Evolutionary conservation across 2,888 invertebrate species (phyloP).

Genomic region (Amiota mariae): DNA sequence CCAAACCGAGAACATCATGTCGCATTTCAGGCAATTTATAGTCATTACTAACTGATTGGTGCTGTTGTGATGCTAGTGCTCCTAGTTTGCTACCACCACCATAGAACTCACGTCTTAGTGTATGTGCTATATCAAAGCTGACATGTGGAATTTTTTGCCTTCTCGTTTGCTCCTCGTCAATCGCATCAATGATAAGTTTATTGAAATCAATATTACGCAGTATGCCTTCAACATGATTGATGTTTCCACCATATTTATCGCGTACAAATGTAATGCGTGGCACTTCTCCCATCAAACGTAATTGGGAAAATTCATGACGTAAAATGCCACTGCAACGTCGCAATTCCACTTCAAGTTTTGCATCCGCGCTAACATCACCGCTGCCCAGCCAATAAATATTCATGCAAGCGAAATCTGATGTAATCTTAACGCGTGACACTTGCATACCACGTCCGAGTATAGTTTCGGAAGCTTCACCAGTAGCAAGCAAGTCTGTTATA

Average conservation of each 20-base stretch:
- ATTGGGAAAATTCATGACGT: constrained; percentile 82
- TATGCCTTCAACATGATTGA: constrained; percentile 78
- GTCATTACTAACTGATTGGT: background rate
- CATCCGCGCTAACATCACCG: constrained; percentile 61
- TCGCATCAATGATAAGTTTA: constrained; percentile 75
- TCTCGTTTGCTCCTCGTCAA: constrained; percentile 23
- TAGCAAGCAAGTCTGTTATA: constrained; percentile 85
- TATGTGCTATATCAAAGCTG: constrained; percentile 44
- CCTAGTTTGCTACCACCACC: constrained; percentile 72
- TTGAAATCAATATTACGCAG: constrained; percentile 80
- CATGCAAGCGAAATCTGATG: constrained; percentile 79
- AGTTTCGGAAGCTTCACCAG: constrained; percentile 78
- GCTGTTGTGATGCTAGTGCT: constrained; percentile 36
- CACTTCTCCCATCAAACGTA: constrained; percentile 83
- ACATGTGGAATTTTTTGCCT: background rate
- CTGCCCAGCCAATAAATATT: constrained; percentile 84
- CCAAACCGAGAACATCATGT: constrained; percentile 81
- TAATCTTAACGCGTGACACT: constrained; percentile 81
- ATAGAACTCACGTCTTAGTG: constrained; percentile 46
- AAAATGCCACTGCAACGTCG: constrained; percentile 77
- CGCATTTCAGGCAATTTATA: constrained; percentile 79
- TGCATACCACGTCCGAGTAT: constrained; percentile 80
- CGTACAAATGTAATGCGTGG: constrained; percentile 84
- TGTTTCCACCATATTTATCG: constrained; percentile 77
- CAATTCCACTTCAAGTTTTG: constrained; percentile 76